Percentiles rank a stretch among this genome's conserved stretches.
phyloP scores from a whole-genome alignment of 2,113 vertebrate genomes.

The Eonycteris spelaea region DNA sequence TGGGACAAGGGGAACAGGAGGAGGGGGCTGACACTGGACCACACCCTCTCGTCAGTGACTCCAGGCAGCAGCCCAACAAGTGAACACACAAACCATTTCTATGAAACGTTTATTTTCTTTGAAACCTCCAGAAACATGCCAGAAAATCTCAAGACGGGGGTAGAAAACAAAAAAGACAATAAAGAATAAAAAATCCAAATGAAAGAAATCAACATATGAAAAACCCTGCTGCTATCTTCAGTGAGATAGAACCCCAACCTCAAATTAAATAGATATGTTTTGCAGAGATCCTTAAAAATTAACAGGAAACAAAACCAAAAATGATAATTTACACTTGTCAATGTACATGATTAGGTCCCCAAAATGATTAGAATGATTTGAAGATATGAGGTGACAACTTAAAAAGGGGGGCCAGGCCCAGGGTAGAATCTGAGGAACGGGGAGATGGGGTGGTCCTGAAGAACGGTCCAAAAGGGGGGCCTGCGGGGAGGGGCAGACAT shows the following conservation, averaged over 20 bases:
- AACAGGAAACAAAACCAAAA: slow-evolving; percentile 76
- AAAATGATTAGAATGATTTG: slow-evolving; percentile 75
- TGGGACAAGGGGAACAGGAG: neutral
- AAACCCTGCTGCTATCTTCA: slow-evolving; percentile 53
- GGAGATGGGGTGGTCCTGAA: neutral
- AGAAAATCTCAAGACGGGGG: slow-evolving; percentile 69
- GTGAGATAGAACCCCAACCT: slow-evolving; percentile 47
- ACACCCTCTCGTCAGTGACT: neutral
- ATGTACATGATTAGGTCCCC: slow-evolving; percentile 87
- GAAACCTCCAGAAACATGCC: slow-evolving; percentile 75
- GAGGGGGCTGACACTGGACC: neutral
- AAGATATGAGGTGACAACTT: slow-evolving; percentile 8
- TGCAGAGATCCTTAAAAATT: slow-evolving; percentile 86
- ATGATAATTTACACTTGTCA: slow-evolving; percentile 88
- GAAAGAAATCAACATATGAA: slow-evolving; percentile 55
- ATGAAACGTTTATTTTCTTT: slow-evolving; percentile 80
- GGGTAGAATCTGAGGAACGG: neutral
- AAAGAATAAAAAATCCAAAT: slow-evolving; percentile 51
- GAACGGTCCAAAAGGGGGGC: neutral
- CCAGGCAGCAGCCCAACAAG: neutral
- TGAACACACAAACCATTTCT: slow-evolving; percentile 64
- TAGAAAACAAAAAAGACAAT: neutral
- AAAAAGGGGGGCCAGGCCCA: neutral
- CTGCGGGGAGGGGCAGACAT: neutral
- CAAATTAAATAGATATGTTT: slow-evolving; percentile 78